Evolutionary conservation across 2,888 invertebrate genomes (phyloP), one percentile per base, ranked within the genome.

Genomic region (Drosophila kuntzei): DNA sequence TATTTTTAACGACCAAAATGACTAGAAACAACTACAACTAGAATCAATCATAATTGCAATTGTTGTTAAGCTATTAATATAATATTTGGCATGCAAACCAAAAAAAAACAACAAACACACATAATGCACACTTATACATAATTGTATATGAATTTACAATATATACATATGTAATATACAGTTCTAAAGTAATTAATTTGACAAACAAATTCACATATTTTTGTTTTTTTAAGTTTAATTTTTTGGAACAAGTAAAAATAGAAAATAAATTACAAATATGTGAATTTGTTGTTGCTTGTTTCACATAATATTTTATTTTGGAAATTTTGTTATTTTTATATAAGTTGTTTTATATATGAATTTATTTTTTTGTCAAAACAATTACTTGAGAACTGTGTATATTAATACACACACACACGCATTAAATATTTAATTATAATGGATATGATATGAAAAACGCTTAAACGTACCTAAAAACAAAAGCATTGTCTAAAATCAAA

Each of bases 381-480:
- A 39, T 18, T 39, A 12, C 39, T 39, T 39, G 18, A 18, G 8
- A 39, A 22, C 18, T 41, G 12, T 27, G 5, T 54, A 22, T 41
- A 41, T 14, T 29, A 65, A 29, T 29, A 62, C 51, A 60, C 34
- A 62, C 51, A 60, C 34, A 49, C 46, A 43, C 39, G 58, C 66
- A 71, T 76, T 64, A 51, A 55, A 39, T 50, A 47, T 62, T 9
- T 46, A 74, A 49, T 51, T 61, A 54, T 55, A 67, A 65, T 60
- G 16, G 50, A 53, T 63, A 72, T 64, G 57, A 63, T 58, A 71
- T 57, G 53, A 59, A 49, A 84, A 80, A 87, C 83, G 88, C 88
- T 87, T 87, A 85, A 79, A 83, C 43, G 87, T 84, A 84, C 87
- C 83, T 87, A 76, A 69, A 57, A 44, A 25, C n/a, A n/a, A 16